A percentile compares a stretch with the other conserved stretches of the same genome.
These are phyloP conservation scores for Ips nitidus DNA, from an alignment of 1,140 invertebrate genomes.

Conservation along the genomic window DNA sequence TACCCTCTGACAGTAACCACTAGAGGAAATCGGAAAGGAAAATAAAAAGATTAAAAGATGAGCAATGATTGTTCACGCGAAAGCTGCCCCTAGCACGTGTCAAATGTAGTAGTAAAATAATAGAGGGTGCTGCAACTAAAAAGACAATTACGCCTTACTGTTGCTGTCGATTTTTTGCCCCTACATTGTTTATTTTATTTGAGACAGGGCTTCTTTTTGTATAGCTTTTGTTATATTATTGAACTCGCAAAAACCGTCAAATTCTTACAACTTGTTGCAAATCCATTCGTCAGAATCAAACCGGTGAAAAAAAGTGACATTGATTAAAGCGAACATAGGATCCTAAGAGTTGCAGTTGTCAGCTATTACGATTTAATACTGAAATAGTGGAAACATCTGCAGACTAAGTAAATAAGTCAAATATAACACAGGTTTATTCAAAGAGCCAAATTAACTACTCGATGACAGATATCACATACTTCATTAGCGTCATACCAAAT, in stretches of 20 bases:
- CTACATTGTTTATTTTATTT: neutral
- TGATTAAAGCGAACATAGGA: too few species aligned
- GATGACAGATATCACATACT: neutral
- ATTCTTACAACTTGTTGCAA: neutral
- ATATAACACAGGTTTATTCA: neutral
- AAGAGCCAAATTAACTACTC: neutral
- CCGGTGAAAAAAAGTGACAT: too few species aligned
- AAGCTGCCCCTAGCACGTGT: constrained; percentile 30
- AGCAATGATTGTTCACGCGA: constrained; percentile 34
- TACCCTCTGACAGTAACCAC: constrained; percentile 9
- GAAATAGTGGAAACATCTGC: constrained; percentile 3
- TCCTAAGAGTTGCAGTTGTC: too few species aligned
- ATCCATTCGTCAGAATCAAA: too few species aligned
- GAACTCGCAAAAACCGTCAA: neutral
- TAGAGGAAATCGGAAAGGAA: constrained; percentile 30
- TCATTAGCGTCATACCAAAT: neutral
- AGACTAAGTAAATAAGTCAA: neutral
- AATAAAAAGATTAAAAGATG: constrained; percentile 40
- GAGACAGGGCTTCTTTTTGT: neutral
- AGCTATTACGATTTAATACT: neutral
- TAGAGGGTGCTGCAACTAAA: constrained; percentile 22
- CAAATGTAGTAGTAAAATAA: constrained; percentile 19
- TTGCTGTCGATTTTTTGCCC: neutral
- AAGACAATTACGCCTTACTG: constrained; percentile 21
- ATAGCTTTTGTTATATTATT: neutral